Base-by-base conservation (phyloP, 2,797 vertebrate genomes). In the Syngnathus acus region DNA sequence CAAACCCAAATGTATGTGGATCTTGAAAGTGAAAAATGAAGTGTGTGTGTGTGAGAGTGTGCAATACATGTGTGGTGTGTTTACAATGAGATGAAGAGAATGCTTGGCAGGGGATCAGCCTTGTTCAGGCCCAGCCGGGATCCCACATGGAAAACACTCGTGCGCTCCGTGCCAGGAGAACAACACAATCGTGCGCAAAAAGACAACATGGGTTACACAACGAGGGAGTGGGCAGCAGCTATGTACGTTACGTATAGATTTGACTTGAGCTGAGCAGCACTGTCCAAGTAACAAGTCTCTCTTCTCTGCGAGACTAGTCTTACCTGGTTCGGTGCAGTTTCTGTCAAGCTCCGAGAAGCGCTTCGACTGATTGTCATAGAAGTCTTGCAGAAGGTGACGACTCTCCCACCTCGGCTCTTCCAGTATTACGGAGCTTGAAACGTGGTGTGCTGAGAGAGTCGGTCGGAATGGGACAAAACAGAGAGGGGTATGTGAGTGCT, bases 321-420 rank as follows among this genome's bases (percentile, higher is more conserved):
- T 90, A 97, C 95, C 95, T 90, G 95, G 95, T 40, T 95, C 93
- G 0, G 95, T 97, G 88, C 95, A 97, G 82, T 97, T 97, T 74
- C 92, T 95, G 0, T 48, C 75, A 61, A 47, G 73, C 74, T 78
- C 79, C 0, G 64, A 9, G 7, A 88, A 87, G 65, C 84, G 84
- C 0, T 86, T 89, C 0, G 91, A 93, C 11, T 65, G 57, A 7
- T 93, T 93, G 68, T 87, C 84, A 39, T 86, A 80, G 0, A 59
- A 65, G 0, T 86, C 83, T 50, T 94, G 92, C 65, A 95, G 88
- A 3, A 96, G 90, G 72, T 85, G 91, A 59, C 94, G 92, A 59
- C 89, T 84, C 1, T 77, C 90, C 93, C 93, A 90, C 39, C 82
- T 79, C 0, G 53, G 65, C 67, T 77, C 85, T 23, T 78, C 81